phyloP scores from a whole-genome alignment of 2,797 vertebrate species.

The Buceros bicornis region DNA sequence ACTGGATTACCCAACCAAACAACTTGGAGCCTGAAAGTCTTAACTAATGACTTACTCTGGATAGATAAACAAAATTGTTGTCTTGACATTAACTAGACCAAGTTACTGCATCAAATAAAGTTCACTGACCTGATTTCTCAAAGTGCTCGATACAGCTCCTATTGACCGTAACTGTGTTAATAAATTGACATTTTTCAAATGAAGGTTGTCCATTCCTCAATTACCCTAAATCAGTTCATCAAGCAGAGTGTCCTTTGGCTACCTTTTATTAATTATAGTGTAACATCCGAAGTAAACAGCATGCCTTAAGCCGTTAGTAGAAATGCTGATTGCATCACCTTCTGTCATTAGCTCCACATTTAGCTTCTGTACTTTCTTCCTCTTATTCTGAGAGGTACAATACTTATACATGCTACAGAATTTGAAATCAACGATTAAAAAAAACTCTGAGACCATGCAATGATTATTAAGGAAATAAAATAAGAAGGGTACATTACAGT shows the following conservation, averaged over 20 bases:
- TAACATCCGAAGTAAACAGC: neutral
- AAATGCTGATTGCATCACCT: neutral
- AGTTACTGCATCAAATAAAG: neutral
- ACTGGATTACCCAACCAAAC: neutral
- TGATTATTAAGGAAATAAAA: neutral
- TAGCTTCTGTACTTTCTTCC: neutral
- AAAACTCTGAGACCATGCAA: neutral
- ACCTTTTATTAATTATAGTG: neutral
- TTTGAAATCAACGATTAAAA: neutral
- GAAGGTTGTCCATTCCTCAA: neutral
- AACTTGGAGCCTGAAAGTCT: neutral
- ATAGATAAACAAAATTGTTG: neutral
- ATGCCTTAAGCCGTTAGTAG: neutral
- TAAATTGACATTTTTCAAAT: neutral
- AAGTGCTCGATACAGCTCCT: neutral
- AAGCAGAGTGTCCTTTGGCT: neutral
- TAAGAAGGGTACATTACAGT: neutral
- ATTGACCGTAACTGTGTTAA: neutral
- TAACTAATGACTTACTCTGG: neutral
- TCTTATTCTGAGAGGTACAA: neutral
- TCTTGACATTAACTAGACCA: neutral
- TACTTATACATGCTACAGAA: neutral
- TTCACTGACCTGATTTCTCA: neutral
- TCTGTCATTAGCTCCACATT: neutral
- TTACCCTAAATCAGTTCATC: neutral